Evolutionary conservation across 2,888 invertebrate species (phyloP).

Genomic region (Amiota communis): DNA sequence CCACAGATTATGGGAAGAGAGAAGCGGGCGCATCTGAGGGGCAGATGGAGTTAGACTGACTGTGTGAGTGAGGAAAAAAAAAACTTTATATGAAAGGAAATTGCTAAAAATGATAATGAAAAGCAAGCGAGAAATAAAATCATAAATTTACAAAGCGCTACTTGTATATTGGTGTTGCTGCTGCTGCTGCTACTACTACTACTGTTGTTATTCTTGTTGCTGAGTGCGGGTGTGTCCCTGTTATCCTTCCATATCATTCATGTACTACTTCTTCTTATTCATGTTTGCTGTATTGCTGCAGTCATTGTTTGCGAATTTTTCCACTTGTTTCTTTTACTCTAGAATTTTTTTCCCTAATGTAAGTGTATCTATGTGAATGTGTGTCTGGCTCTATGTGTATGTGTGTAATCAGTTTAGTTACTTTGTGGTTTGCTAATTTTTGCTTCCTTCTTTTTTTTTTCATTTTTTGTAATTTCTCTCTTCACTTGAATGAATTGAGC

Average conservation of each 20-base stretch:
- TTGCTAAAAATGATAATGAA: conserved; percentile 52
- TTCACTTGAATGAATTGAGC: background rate
- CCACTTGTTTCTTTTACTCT: too few relatives aligned
- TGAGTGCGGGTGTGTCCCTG: background rate
- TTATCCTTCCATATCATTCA: background rate
- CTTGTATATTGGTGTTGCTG: conserved; percentile 37
- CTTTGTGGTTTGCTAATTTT: conserved; percentile 29
- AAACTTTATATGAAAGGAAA: conserved; percentile 8
- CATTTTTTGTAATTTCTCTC: conserved; percentile 24
- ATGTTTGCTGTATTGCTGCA: too few relatives aligned
- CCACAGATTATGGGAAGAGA: conserved; percentile 1
- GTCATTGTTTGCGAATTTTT: too few relatives aligned
- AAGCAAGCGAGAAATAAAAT: conserved; percentile 67
- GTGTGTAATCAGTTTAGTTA: conserved; percentile 28
- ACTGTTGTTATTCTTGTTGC: conserved; percentile 43
- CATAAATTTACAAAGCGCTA: conserved; percentile 59
- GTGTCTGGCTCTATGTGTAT: background rate
- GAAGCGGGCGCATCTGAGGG: background rate
- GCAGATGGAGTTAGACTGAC: too few relatives aligned
- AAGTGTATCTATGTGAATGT: background rate
- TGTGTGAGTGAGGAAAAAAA: too few relatives aligned
- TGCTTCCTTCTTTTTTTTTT: conserved; percentile 23
- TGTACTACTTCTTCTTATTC: background rate
- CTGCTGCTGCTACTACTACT: conserved; percentile 31
- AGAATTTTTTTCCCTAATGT: background rate